Evolutionary conservation across 2,797 vertebrate genomes (phyloP).

Genomic region (Furcifer pardalis): DNA sequence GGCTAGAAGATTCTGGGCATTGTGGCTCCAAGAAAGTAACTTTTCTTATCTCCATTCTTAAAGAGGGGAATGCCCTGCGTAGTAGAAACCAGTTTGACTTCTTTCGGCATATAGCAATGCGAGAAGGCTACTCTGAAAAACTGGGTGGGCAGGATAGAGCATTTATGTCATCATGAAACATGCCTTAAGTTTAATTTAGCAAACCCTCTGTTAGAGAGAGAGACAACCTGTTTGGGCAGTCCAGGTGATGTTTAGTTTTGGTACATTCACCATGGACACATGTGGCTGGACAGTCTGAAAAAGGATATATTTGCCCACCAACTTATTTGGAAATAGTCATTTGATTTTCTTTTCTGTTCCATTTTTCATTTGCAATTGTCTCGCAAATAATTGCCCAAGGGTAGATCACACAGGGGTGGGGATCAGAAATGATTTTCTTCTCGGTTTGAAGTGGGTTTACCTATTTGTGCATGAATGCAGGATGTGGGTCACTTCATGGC

Average conservation of each 20-base stretch:
- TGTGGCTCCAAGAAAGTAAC: too few relatives aligned
- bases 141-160: not conserved
- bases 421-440: too few relatives aligned
- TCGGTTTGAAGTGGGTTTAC: too few relatives aligned
- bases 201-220: not conserved
- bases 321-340: not conserved
- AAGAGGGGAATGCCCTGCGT: not conserved
- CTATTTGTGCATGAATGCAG: too few relatives aligned
- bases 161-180: not conserved
- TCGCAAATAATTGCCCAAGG: too few relatives aligned
- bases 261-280: not conserved
- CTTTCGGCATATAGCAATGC: not conserved
- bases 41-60: not conserved
- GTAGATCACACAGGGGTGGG: too few relatives aligned
- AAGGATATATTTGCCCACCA: not conserved
- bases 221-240: not conserved
- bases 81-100: conserved; percentile 5
- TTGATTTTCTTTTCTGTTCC: not conserved
- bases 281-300: not conserved
- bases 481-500: too few relatives aligned
- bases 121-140: not conserved
- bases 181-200: not conserved
- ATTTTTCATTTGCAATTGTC: not conserved
- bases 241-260: not conserved
- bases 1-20: too few relatives aligned